Evolutionary conservation across 2,113 vertebrate genomes (phyloP).

Genomic region (Vidua chalybeata): DNA sequence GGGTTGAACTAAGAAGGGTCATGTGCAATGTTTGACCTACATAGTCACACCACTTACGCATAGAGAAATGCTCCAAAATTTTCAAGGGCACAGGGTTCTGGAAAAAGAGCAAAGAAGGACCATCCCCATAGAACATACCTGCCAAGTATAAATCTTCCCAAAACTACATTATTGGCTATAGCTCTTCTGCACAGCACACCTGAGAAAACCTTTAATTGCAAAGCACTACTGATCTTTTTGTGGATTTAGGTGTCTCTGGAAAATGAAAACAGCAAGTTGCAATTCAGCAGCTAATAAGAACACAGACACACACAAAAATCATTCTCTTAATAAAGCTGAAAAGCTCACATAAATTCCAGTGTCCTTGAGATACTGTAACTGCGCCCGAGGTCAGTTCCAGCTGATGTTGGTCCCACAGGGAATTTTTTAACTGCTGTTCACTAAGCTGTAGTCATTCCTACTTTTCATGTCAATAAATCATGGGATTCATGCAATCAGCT

Average conservation of each 20-base stretch:
- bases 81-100: background rate
- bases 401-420: background rate
- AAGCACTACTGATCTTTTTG: background rate
- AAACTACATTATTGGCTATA: background rate
- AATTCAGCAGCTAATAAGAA: background rate
- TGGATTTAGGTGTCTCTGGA: background rate
- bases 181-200: background rate
- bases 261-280: background rate
- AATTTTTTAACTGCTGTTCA: background rate
- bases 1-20: background rate
- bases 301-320: background rate
- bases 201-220: conserved; percentile 13
- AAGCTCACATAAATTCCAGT: background rate
- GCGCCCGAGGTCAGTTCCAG: background rate
- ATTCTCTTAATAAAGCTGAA: background rate
- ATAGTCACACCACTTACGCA: background rate
- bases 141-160: background rate
- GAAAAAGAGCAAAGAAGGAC: background rate
- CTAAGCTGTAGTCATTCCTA: background rate
- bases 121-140: background rate
- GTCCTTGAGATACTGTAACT: background rate
- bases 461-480: background rate
- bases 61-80: background rate
- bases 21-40: background rate
- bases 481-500: background rate